Evolutionary conservation across 2,888 invertebrate genomes (phyloP).

Genomic region (Ariolimax columbianus): DNA sequence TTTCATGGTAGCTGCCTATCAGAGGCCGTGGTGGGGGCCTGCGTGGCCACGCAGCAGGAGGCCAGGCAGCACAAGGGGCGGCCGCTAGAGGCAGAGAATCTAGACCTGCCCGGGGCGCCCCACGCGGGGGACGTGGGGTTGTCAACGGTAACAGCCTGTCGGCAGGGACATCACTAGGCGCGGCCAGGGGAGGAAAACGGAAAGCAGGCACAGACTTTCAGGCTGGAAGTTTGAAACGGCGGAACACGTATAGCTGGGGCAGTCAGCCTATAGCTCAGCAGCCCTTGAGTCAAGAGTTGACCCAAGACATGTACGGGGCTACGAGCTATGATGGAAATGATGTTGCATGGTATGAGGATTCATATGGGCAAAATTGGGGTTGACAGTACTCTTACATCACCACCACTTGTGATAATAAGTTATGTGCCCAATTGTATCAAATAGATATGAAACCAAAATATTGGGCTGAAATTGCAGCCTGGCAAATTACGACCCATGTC

Average conservation of each 20-base stretch:
- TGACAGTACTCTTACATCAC: conserved; percentile 53
- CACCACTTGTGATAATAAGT: conserved; percentile 31
- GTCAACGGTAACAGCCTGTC: conserved; percentile 56
- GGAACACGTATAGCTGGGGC: conserved; percentile 85
- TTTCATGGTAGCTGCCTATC: conserved; percentile 72
- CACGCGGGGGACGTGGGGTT: conserved; percentile 67
- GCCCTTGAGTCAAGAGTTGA: conserved; percentile 82
- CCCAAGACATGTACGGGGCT: conserved; percentile 80
- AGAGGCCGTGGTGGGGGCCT: conserved; percentile 69
- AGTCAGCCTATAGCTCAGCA: conserved; percentile 92
- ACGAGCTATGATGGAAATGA: conserved; percentile 80
- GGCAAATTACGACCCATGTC: conserved; percentile 46
- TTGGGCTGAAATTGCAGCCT: conserved; percentile 50
- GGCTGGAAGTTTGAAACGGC: conserved; percentile 95
- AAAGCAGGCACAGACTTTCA: conserved; percentile 98
- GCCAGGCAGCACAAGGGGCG: conserved; percentile 68
- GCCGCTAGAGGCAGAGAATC: conserved; percentile 66
- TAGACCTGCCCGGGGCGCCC: conserved; percentile 57
- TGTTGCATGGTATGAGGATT: conserved; percentile 86
- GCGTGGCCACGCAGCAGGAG: conserved; percentile 62
- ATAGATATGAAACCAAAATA: conserved; percentile 8
- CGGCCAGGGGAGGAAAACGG: conserved; percentile 87
- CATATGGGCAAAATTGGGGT: conserved; percentile 84
- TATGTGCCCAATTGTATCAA: conserved; percentile 41
- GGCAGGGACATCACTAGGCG: conserved; percentile 57